Base-by-base conservation (phyloP, 2,113 vertebrate genomes). In the Hucho hucho region DNA sequence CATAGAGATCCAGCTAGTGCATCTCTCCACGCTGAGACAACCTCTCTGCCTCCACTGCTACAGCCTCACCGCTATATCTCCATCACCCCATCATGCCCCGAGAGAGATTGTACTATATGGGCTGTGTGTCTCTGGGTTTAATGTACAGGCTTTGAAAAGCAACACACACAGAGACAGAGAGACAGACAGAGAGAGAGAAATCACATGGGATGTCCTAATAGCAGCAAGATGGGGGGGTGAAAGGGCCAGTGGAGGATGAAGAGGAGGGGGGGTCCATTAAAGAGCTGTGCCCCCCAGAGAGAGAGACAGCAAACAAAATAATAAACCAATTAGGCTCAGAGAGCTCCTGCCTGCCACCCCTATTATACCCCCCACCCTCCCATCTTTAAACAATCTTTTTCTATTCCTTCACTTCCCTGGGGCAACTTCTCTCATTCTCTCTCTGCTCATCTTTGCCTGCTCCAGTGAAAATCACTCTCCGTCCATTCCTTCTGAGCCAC, bases 401-500 rank as follows among this genome's bases (percentile, higher is more conserved):
- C 75, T 63, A 37, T 29, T 49, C 75, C 25, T 72, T 56, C 47
- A 64, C 61, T 64, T 28, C 25, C 86, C 83, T 13, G 1, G 76
- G 88, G 84, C 87, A 63, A 72, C 76, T 75, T 32, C 64, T 73
- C 77, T 75, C 76, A 28, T 70, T 80, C 75, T 61, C 70, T 75
- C 83, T 86, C 74, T n/a, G 53, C 80, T 84, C 58, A 3, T 49
- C 81, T 78, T 76, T 69, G 77, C 87, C 83, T 88, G 82, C 67
- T 83, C 79, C 49, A 49, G 47, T 49, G 47, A 16, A 49, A 49
- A 49, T 78, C 89, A 90, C 89, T 91, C 89, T 88, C 77, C 1
- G 18, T 78, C 83, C 75, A 90, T 91, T 83, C 70, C 81, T 90
- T 91, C 89, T 86, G 84, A 84, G 85, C 83, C 90, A 89, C 79